Evolutionary conservation across 2,797 vertebrate species (phyloP).

Genomic region (Selene dorsalis): DNA sequence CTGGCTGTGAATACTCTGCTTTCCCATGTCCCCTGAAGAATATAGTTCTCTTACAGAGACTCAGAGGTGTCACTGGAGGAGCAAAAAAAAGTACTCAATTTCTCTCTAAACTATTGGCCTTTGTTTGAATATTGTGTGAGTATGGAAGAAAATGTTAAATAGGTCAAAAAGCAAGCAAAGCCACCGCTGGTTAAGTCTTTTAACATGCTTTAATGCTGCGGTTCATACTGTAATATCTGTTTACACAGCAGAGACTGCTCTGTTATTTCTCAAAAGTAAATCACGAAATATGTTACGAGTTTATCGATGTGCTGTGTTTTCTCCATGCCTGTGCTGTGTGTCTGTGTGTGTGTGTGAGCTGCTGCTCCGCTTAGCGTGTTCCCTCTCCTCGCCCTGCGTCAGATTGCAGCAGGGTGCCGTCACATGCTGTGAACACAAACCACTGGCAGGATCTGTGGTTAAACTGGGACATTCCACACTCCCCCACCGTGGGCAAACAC

Average conservation of each 20-base stretch:
- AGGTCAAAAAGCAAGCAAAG: background rate
- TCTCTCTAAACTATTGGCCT: too few relatives aligned
- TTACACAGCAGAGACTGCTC: conserved; percentile 3
- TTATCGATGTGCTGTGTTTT: conserved; percentile 9
- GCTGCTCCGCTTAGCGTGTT: conserved; percentile 12
- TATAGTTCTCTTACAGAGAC: too few relatives aligned
- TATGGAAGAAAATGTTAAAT: conserved; percentile 14
- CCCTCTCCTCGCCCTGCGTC: conserved; percentile 21
- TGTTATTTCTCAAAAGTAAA: conserved; percentile 15
- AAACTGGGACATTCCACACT: conserved; percentile 76
- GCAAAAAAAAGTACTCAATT: too few relatives aligned
- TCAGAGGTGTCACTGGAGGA: too few relatives aligned
- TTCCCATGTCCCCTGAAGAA: too few relatives aligned
- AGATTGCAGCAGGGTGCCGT: conserved; percentile 54
- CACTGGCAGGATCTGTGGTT: conserved; percentile 54
- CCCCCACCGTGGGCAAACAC: conserved; percentile 39
- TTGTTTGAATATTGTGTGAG: background rate
- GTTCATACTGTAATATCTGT: conserved; percentile 23
- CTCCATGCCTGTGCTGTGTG: background rate
- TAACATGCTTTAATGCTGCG: background rate
- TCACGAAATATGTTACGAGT: conserved; percentile 2
- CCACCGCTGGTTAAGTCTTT: background rate
- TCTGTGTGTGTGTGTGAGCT: too few relatives aligned
- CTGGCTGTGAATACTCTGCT: too few relatives aligned
- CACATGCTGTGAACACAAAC: conserved; percentile 68